Base-by-base conservation (phyloP, 2,888 invertebrate species). In the Acronicta leporina region DNA sequence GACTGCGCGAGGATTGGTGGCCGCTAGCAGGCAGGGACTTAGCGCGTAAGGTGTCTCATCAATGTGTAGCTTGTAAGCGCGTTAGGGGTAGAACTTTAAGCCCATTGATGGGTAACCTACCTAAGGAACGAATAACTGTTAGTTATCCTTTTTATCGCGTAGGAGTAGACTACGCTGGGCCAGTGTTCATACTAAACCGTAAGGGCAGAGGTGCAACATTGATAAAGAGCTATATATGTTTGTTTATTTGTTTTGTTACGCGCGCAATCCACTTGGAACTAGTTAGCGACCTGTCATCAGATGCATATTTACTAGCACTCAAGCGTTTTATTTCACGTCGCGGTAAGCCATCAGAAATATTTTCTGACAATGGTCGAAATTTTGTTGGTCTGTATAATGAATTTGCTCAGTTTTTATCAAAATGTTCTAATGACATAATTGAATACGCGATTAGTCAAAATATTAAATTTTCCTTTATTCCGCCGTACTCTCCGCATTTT, bases 151-250 rank as follows among this genome's bases (percentile, higher is more conserved):
- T 60, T 30, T 30, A 10, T 30, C 30, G 30, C 9, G 20, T 35
- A 14, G 59, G 53, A 0, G 42, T 53, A n/a, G 59, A 60, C 1
- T 53, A 48, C 5, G 53, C 59, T 1, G 59, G 53, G 10, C 53
- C 59, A 7, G 0, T 60, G 35, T 0, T 13, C 6, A 33, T 60
- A n/a, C 1, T 58, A 20, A 33, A 51, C 20, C 27, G 58, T 1
- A 51, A 42, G 13, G 58, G 51, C 25, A 45, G 51, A 20, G 58
- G 58, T 6, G 13, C 58, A 2, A 46, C 5, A 1, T 6, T 51
- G 0, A 15, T 42, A 1, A 58, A 30, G 13, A 9, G 20, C 4
- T 58, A 58, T 13, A 38, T 51, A 5, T 49, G 56, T 25, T 13
- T 56, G 33, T 56, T 56, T 16, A 14, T 56, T 11, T 56, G 56